Evolutionary conservation across 2,797 vertebrate genomes (phyloP), one percentile per base, ranked within the genome.

Genomic region (Helarctos malayanus): DNA sequence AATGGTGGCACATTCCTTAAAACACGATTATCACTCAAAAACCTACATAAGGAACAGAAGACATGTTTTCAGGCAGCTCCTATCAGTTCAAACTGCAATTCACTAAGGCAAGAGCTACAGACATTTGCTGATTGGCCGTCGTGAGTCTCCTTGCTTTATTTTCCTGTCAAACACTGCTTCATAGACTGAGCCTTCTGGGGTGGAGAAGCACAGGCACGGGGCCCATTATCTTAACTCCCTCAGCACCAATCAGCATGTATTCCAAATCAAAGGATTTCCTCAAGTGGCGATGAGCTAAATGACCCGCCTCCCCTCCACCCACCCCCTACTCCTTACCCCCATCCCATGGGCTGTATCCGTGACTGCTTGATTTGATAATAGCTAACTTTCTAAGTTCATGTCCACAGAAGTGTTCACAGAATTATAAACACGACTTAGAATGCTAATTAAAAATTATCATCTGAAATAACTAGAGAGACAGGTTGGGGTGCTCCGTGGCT

Each of bases 51-150:
- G 57, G 21, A 7, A 32, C 14, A 14, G 25, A 92, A 85, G 68
- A 18, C 57, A 8, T 1, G 63, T 49, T 57, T 89, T 47, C 81
- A 54, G 84, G 71, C 12, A 27, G 15, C 23, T 57, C 73, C 38
- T 65, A 19, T 25, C 32, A 41, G 9, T 86, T 92, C 88, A 91
- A 52, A 75, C 23, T 54, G 49, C 91, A 83, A 94, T 47, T 57
- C 21, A 45, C 35, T 52, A 32, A 61, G 16, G 63, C 80, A 69
- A 85, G 69, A 92, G 1, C 78, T 92, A 19, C n/a, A 93, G 45
- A 45, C 52, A 47, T 56, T 95, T 94, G 69, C 65, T 80, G 91
- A 93, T 90, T 80, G 96, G 16, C 13, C 65, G 38, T 94, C 47
- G 29, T 52, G 32, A 73, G 56, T 86, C 19, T 82, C 71, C 76